Percentiles rank a stretch among this genome's conserved stretches.
Evolutionary conservation across 2,888 invertebrate species (phyloP).

Genomic region (Chloromyia formosa): DNA sequence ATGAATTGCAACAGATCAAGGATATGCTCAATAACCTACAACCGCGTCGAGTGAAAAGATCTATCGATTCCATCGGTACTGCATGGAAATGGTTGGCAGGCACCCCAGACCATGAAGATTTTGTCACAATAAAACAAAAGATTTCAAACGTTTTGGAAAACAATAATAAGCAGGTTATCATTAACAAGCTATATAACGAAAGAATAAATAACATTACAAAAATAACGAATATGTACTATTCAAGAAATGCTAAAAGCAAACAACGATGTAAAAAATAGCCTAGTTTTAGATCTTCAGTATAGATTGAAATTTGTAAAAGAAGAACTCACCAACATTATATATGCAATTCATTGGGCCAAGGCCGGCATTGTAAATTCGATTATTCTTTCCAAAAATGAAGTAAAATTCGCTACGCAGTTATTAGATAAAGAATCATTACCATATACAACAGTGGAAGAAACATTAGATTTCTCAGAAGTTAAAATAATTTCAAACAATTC

Average conservation of each 20-base stretch:
- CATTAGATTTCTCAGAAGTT: neutral
- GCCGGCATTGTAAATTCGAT: neutral
- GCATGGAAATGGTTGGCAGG: no score
- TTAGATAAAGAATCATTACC: neutral
- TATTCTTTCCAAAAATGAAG: conserved; percentile 7
- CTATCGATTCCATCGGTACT: no score
- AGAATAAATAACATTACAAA: conserved; percentile 28
- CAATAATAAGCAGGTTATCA: conserved; percentile 35
- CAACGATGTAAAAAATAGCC: neutral
- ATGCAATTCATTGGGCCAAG: conserved; percentile 18
- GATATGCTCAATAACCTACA: no score
- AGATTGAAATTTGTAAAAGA: conserved; percentile 45
- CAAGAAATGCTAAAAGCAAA: neutral
- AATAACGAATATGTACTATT: conserved; percentile 14
- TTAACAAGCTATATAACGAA: conserved; percentile 20
- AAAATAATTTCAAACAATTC: conserved; percentile 7
- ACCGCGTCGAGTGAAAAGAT: no score
- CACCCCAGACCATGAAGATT: no score
- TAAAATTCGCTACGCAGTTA: neutral
- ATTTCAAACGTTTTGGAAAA: conserved; percentile 26
- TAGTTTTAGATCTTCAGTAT: neutral
- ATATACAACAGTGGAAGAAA: conserved; percentile 11
- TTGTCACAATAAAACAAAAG: no score
- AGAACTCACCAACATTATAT: neutral
- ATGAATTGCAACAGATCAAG: no score